Conservation (phyloP, 1,140 invertebrate species). For the Eulimnadia texana region DNA sequence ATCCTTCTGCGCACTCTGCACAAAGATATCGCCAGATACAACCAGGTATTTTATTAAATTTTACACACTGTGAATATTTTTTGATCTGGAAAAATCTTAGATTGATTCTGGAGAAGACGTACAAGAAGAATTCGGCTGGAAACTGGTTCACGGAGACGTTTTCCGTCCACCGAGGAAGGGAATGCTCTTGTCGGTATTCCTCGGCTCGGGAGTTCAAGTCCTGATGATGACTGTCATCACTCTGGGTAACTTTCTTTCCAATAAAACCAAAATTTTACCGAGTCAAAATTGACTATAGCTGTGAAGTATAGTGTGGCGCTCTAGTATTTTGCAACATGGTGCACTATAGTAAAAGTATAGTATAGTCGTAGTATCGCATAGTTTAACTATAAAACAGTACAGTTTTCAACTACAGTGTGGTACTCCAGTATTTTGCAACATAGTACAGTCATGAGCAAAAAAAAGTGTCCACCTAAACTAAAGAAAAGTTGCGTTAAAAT, state of each 20-base stretch:
- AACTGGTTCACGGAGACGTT: constrained; percentile 89
- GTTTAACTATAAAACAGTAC: too few relatives aligned
- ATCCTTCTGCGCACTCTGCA: constrained; percentile 92
- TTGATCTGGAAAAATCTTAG: constrained; percentile 27
- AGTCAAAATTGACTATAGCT: neutral
- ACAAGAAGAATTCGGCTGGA: constrained; percentile 98
- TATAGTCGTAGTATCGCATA: too few relatives aligned
- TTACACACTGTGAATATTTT: neutral
- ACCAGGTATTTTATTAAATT: constrained; percentile 46
- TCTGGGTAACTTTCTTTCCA: constrained; percentile 26
- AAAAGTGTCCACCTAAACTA: too few relatives aligned
- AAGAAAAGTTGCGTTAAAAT: too few relatives aligned
- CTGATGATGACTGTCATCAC: constrained; percentile 50
- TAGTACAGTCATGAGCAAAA: too few relatives aligned
- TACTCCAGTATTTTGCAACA: too few relatives aligned
- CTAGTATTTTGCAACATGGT: too few relatives aligned
- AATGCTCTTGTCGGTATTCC: constrained; percentile 86
- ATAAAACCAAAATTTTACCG: neutral
- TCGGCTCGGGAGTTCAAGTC: constrained; percentile 90
- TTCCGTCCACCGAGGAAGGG: constrained; percentile 91
- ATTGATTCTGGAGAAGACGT: constrained; percentile 93
- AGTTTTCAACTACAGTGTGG: too few relatives aligned
- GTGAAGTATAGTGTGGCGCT: neutral
- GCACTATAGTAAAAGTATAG: too few relatives aligned
- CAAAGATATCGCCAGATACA: constrained; percentile 97